Evolutionary conservation across 2,888 invertebrate genomes (phyloP), one percentile per base, ranked within the genome.

Genomic region (Andrena dorsata): DNA sequence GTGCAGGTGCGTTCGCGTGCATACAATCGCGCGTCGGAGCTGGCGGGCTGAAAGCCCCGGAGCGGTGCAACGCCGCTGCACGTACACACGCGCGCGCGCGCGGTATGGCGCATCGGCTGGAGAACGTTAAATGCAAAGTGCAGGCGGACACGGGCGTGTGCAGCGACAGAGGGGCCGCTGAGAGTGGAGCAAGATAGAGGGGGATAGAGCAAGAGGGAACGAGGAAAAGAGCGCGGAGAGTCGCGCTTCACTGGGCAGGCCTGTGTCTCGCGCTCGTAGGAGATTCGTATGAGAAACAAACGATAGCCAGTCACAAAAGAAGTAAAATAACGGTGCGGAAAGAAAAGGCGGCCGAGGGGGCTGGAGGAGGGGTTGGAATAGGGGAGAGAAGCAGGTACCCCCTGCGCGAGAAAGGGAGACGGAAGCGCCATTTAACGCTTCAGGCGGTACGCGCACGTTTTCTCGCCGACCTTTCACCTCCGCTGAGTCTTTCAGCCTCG

Each of bases 241-340:
- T 76, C 58, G 71, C 77, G 77, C 77, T 82, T 82, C 83, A 82
- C 66, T 10, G 82, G 66, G 58, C 73, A 23, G 47, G 71, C 60
- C 47, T 74, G 70, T 77, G 56, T 68, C 70, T 68, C 65, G 47
- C 78, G 74, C 75, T 79, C 69, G 79, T 63, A 73, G 80, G 49
- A 80, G 76, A 84, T 75, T 86, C 86, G 84, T 86, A 84, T 72
- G 81, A 83, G 86, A 86, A 85, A 90, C 89, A 88, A 90, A 88
- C 84, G 87, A 82, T 80, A 84, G 70, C 85, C 74, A 66, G 75
- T 77, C 80, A 90, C 88, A 87, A 88, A 87, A 84, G 82, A 70
- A 80, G 65, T 53, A 75, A 88, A 88, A 84, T 81, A 80, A 88
- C 80, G 71, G 69, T 72, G 66, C 16, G 51, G 53, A 58, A 69